Conservation (phyloP, 2,797 vertebrate species). For the Pantherophis vulpinus region DNA sequence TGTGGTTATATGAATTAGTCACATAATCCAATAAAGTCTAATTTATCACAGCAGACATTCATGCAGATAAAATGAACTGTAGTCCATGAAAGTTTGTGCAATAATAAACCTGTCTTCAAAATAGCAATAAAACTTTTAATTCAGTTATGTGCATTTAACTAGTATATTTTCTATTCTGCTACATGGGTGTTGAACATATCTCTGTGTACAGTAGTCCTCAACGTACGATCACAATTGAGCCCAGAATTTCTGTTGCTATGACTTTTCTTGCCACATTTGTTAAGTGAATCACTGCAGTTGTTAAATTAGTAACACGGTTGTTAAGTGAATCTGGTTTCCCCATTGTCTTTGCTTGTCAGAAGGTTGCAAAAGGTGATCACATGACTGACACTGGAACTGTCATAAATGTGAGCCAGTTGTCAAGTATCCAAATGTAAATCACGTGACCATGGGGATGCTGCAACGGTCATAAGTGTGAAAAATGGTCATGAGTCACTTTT, state of each 20-base stretch:
- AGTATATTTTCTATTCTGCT: background rate
- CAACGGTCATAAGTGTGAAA: background rate
- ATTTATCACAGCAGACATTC: background rate
- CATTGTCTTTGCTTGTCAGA: background rate
- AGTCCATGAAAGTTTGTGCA: background rate
- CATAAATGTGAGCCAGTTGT: background rate
- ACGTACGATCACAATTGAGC: background rate
- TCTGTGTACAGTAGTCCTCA: background rate
- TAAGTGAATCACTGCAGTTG: background rate
- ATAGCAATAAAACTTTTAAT: background rate
- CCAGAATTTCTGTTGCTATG: background rate
- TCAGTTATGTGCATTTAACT: background rate
- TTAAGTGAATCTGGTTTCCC: background rate
- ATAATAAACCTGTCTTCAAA: background rate
- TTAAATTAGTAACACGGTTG: background rate
- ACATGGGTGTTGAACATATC: background rate
- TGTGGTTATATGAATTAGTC: background rate
- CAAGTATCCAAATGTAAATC: background rate
- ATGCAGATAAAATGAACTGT: background rate
- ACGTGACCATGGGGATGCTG: background rate
- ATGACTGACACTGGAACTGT: background rate
- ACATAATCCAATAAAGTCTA: background rate
- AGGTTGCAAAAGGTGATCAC: background rate
- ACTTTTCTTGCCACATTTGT: background rate
- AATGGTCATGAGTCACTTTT: background rate